Conservation (phyloP, 2,113 vertebrate species). For the Zapornia atra region DNA sequence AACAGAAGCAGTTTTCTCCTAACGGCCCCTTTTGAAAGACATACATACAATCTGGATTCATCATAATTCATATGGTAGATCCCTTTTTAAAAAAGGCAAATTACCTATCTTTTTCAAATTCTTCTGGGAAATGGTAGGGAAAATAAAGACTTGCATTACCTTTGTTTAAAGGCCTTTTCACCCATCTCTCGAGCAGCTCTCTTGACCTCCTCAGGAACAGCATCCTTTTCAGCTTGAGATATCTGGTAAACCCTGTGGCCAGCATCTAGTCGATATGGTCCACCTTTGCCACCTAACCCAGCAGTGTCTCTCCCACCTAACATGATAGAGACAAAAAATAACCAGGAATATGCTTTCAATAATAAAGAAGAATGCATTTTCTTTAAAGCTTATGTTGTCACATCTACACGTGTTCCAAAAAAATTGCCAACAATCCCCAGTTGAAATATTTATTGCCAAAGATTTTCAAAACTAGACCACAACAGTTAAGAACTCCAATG, state of each 20-base stretch:
- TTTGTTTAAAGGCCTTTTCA: slow-evolving; percentile 90
- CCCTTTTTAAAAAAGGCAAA: neutral
- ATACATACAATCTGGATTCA: neutral
- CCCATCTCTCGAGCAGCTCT: slow-evolving; percentile 91
- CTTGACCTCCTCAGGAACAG: slow-evolving; percentile 90
- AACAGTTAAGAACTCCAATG: neutral
- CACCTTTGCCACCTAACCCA: slow-evolving; percentile 93
- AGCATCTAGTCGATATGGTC: slow-evolving; percentile 91
- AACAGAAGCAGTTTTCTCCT: neutral
- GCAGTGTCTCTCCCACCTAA: slow-evolving; percentile 95
- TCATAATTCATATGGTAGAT: neutral
- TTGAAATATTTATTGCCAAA: neutral
- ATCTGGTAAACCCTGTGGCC: slow-evolving; percentile 92
- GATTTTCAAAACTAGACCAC: neutral
- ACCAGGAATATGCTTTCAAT: neutral
- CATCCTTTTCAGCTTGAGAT: slow-evolving; percentile 91
- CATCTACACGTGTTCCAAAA: neutral
- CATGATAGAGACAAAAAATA: neutral
- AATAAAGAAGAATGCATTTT: neutral
- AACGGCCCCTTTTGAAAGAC: neutral
- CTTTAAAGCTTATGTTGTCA: neutral
- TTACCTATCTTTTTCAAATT: neutral
- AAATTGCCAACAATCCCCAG: neutral
- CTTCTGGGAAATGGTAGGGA: neutral
- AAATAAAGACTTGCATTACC: slow-evolving; percentile 60